Evolutionary conservation across 2,797 vertebrate genomes (phyloP).

Genomic region (Choloepus didactylus): DNA sequence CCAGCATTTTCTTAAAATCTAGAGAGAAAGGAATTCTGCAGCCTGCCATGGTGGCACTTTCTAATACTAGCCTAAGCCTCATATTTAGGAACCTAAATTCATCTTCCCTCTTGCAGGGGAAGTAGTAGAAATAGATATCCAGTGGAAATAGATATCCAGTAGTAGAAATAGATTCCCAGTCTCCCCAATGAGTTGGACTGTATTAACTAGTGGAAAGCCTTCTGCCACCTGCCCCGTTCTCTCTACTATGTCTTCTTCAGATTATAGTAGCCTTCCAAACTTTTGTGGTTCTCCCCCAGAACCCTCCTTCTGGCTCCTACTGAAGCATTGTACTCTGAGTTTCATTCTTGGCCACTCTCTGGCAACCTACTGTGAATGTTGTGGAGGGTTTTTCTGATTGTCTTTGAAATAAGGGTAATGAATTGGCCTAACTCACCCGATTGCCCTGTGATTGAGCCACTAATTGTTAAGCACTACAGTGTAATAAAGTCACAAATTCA

Average conservation of each 20-base stretch:
- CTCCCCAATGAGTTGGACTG: accelerated
- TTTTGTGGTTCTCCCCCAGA: background rate
- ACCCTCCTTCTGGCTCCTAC: background rate
- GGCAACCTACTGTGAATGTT: background rate
- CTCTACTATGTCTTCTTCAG: background rate
- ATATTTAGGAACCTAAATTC: background rate
- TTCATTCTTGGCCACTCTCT: background rate
- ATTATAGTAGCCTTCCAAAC: background rate
- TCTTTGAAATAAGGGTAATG: background rate
- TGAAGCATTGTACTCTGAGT: background rate
- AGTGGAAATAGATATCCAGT: background rate
- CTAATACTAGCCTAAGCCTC: background rate
- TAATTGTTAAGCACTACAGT: background rate
- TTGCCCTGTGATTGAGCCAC: slow-evolving; percentile 34
- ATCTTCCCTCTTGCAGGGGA: background rate
- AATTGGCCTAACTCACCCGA: background rate
- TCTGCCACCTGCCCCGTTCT: background rate
- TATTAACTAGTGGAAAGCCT: background rate
- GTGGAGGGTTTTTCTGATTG: background rate
- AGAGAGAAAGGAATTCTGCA: slow-evolving; percentile 7
- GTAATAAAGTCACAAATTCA: slow-evolving; percentile 55
- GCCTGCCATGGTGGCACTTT: background rate
- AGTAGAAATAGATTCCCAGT: background rate
- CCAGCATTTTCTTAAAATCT: background rate
- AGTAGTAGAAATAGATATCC: background rate